Evolutionary conservation across 2,888 invertebrate species (phyloP).

Genomic region (Apodemia zela): DNA sequence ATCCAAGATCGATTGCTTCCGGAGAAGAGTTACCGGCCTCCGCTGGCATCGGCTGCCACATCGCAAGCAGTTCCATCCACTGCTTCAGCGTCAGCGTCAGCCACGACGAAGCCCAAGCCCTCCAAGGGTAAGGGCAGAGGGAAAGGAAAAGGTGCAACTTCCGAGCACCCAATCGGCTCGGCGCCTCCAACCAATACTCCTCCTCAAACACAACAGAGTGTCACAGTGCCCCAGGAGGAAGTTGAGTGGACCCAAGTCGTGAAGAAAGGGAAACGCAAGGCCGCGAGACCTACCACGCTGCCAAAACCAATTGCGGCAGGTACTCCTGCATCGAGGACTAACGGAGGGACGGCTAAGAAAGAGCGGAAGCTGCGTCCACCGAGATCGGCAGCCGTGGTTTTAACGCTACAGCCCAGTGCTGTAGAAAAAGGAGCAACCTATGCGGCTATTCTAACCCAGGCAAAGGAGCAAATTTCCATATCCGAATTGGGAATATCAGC

Average conservation of each 20-base stretch:
- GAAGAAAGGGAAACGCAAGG: background rate
- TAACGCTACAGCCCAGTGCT: constrained; percentile 16
- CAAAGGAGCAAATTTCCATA: constrained; percentile 14
- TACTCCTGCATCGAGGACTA: too few relatives aligned
- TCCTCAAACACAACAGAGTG: background rate
- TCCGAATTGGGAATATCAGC: constrained; percentile 16
- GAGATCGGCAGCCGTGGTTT: too few relatives aligned
- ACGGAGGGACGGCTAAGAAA: too few relatives aligned
- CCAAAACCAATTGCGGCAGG: too few relatives aligned
- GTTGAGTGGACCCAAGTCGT: background rate
- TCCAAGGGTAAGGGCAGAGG: too few relatives aligned
- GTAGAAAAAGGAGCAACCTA: constrained; percentile 18
- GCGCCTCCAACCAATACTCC: background rate
- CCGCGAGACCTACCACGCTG: too few relatives aligned
- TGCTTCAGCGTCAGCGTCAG: too few relatives aligned
- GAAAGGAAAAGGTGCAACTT: too few relatives aligned
- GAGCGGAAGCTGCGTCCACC: too few relatives aligned
- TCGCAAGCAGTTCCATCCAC: background rate
- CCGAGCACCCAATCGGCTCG: background rate
- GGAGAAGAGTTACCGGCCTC: background rate
- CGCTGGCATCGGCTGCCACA: background rate
- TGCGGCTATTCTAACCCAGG: constrained; percentile 14
- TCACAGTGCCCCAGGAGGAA: background rate
- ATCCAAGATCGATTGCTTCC: background rate
- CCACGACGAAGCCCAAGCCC: too few relatives aligned